These are phyloP conservation scores for Forpus xanthops DNA, from an alignment of 2,797 vertebrate genomes.

Conservation along the genomic window DNA sequence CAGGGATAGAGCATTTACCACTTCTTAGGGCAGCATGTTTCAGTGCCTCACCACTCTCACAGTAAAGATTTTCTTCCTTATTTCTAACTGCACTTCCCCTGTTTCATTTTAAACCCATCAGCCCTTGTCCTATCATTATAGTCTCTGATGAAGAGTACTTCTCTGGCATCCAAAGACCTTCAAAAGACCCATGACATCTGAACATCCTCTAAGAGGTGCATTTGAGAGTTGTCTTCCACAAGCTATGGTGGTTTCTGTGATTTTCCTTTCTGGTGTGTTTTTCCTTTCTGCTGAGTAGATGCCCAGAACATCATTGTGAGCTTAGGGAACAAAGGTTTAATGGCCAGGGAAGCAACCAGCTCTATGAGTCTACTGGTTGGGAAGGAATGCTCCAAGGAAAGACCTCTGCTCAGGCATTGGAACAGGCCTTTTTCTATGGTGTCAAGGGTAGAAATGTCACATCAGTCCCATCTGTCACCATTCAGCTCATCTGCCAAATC, in stretches of 20 bases:
- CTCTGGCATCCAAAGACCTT: background rate
- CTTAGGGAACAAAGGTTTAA: background rate
- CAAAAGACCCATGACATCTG: no score
- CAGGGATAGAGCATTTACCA: background rate
- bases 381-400: background rate
- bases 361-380: background rate
- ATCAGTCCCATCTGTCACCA: background rate
- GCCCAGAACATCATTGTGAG: rapidly evolving
- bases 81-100: no score
- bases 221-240: background rate
- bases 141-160: background rate
- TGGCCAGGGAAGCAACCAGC: rapidly evolving
- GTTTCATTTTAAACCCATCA: no score
- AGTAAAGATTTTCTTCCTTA: background rate
- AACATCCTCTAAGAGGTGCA: rapidly evolving
- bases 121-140: background rate
- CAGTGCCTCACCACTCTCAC: background rate
- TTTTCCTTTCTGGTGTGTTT: background rate
- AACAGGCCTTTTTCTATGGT: background rate
- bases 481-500: background rate
- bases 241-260: rapidly evolving
- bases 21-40: background rate
- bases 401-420: background rate
- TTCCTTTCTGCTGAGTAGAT: background rate
- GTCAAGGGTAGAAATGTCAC: background rate